Conservation (phyloP, 2,113 vertebrate species). For the Chloebia gouldiae region DNA sequence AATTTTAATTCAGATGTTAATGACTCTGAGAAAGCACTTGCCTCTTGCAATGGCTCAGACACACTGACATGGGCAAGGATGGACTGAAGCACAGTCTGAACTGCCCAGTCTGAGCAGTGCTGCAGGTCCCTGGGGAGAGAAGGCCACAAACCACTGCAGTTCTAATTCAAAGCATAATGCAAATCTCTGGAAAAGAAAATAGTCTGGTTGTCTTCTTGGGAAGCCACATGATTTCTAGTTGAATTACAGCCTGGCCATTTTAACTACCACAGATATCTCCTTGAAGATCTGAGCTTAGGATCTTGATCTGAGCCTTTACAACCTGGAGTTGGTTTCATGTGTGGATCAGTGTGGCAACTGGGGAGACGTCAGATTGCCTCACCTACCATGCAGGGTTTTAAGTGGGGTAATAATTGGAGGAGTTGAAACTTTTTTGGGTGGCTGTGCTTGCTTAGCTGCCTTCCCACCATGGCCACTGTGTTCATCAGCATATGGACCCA, state of each 20-base stretch:
- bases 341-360: background rate
- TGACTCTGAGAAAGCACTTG: background rate
- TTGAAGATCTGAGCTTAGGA: background rate
- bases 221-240: background rate
- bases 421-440: background rate
- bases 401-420: background rate
- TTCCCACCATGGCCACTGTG: background rate
- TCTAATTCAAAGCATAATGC: background rate
- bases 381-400: background rate
- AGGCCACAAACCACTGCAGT: background rate
- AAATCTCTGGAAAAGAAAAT: background rate
- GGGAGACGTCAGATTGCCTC: background rate
- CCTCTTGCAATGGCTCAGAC: background rate
- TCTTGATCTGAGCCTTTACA: background rate
- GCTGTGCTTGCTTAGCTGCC: background rate
- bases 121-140: background rate
- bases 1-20: background rate
- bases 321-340: background rate
- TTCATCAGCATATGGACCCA: background rate
- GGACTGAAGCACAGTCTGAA: background rate
- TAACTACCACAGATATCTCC: background rate
- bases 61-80: background rate
- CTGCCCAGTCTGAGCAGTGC: background rate
- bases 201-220: background rate
- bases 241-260: background rate